A percentile compares a stretch with the other conserved stretches of the same genome.
Conservation (phyloP, 1,140 invertebrate genomes). For the Hetaerina americana region DNA sequence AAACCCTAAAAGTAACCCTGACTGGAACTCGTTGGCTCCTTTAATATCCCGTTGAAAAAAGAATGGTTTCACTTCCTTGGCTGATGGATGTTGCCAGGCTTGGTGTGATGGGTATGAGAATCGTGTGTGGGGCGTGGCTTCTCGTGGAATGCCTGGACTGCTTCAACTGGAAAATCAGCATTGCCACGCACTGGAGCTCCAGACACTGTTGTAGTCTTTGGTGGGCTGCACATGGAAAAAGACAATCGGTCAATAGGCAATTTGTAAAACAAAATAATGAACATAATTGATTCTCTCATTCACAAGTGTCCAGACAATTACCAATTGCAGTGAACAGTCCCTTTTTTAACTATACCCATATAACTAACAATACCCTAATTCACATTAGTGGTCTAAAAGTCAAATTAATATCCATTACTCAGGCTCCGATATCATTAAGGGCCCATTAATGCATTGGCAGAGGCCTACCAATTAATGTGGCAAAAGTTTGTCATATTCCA, state of each 20-base stretch:
- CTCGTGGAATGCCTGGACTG: conserved; percentile 65
- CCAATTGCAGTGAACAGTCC: too few species aligned
- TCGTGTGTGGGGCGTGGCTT: conserved; percentile 53
- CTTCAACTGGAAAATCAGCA: conserved; percentile 75
- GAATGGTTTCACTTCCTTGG: conserved; percentile 51
- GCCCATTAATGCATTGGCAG: too few species aligned
- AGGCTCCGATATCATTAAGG: too few species aligned
- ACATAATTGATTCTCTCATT: too few species aligned
- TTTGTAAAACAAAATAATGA: background rate
- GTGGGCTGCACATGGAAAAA: conserved; percentile 36
- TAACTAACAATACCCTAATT: too few species aligned
- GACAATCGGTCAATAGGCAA: background rate
- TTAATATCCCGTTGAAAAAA: background rate
- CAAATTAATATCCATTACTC: too few species aligned
- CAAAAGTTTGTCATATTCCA: too few species aligned
- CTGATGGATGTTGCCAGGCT: conserved; percentile 53
- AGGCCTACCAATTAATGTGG: too few species aligned
- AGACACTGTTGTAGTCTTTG: conserved; percentile 61
- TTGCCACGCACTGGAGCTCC: conserved; percentile 68
- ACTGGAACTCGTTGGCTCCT: background rate
- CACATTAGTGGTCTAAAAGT: too few species aligned
- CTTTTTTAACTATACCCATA: too few species aligned
- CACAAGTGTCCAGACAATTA: too few species aligned
- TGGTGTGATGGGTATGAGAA: conserved; percentile 38
- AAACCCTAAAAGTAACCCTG: too few species aligned